These are phyloP conservation scores for Danaus plexippus DNA, from an alignment of 1,140 invertebrate species.

Conservation along the genomic window DNA sequence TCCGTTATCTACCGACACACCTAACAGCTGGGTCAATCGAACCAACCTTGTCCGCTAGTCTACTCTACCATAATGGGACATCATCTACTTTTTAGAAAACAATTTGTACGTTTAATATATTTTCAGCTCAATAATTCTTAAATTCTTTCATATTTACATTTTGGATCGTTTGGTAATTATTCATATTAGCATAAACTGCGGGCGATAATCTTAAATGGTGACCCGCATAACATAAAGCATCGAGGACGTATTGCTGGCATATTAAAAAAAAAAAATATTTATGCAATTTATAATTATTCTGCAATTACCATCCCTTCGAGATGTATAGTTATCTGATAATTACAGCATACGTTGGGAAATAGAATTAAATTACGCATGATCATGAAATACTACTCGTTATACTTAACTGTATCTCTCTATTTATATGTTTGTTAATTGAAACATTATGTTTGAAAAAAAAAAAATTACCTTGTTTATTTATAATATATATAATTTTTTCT, in stretches of 20 bases:
- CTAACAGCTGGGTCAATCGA: slow-evolving; percentile 41
- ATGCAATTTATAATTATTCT: too few relatives aligned
- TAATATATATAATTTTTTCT: too few relatives aligned
- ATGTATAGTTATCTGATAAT: too few relatives aligned
- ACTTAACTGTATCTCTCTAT: too few relatives aligned
- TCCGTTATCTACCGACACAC: slow-evolving; percentile 43
- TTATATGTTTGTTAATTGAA: too few relatives aligned
- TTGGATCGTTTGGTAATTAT: slow-evolving; percentile 2
- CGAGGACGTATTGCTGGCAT: slow-evolving; percentile 39
- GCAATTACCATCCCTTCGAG: too few relatives aligned
- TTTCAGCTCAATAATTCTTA: slow-evolving; percentile 1
- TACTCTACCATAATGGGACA: slow-evolving; percentile 9
- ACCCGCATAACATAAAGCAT: slow-evolving; percentile 48
- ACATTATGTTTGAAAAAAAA: too few relatives aligned
- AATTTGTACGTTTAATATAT: not conserved
- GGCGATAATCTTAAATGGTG: slow-evolving; percentile 48
- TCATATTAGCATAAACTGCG: slow-evolving; percentile 53
- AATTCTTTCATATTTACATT: slow-evolving; percentile 1
- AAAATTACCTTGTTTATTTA: too few relatives aligned
- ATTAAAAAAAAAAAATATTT: too few relatives aligned
- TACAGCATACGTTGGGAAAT: too few relatives aligned
- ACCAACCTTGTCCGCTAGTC: slow-evolving; percentile 22
- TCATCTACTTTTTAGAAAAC: slow-evolving; percentile 3
- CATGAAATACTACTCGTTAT: too few relatives aligned
- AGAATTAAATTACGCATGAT: too few relatives aligned